phyloP scores from a whole-genome alignment of 2,797 vertebrate genomes.

The Numenius phaeopus region DNA sequence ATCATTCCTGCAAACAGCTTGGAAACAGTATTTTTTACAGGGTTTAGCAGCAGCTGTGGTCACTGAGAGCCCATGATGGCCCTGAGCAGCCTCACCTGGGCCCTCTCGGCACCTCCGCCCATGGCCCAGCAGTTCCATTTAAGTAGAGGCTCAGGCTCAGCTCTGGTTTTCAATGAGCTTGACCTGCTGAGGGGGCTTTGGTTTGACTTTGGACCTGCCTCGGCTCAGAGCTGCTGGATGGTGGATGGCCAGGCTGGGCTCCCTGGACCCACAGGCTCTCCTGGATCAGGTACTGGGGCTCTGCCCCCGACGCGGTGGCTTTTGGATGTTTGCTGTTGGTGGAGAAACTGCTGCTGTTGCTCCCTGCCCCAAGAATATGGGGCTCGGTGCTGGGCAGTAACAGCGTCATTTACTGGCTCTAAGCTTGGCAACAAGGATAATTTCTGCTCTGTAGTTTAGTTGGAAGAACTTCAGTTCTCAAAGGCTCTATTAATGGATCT shows the following conservation, averaged over 20 bases:
- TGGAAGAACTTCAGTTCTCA: neutral
- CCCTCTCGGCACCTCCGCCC: neutral
- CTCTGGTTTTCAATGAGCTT: neutral
- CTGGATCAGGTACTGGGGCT: neutral
- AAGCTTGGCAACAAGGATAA: neutral
- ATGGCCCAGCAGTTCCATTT: neutral
- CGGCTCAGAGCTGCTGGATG: neutral
- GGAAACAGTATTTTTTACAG: neutral
- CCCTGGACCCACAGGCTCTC: fast-evolving
- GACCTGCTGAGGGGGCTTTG: neutral
- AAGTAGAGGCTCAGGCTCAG: fast-evolving
- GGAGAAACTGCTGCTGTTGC: neutral
- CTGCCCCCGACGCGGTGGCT: neutral
- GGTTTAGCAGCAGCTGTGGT: neutral
- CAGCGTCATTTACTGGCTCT: fast-evolving
- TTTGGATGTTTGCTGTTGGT: neutral
- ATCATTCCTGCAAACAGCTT: neutral
- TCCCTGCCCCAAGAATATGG: neutral
- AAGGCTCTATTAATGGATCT: neutral
- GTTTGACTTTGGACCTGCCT: neutral
- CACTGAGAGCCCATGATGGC: neutral
- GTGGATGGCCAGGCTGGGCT: fast-evolving
- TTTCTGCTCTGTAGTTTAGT: neutral
- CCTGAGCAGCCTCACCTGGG: neutral
- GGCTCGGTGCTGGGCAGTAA: neutral